Evolutionary conservation across 2,797 vertebrate genomes (phyloP).

Genomic region (Hylomyscus alleni): DNA sequence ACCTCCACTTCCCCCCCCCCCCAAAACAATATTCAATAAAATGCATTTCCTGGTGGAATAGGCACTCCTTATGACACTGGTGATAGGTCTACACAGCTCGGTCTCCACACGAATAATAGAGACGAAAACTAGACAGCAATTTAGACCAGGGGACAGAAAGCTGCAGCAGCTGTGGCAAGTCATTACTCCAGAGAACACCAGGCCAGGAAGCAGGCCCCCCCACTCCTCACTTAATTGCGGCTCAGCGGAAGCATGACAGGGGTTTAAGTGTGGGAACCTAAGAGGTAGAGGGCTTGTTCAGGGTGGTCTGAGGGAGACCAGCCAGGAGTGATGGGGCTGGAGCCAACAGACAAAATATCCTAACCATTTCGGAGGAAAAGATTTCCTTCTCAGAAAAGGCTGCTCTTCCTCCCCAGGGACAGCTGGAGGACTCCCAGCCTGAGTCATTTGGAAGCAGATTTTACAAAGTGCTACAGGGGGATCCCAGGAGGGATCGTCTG

Average conservation of each 20-base stretch:
- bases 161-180: slow-evolving; percentile 55
- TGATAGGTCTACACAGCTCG: neutral
- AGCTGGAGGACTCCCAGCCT: slow-evolving; percentile 78
- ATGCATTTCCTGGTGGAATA: neutral
- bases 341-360: slow-evolving; percentile 73
- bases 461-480: neutral
- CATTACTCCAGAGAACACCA: neutral
- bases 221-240: neutral
- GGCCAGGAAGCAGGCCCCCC: slow-evolving; percentile 33
- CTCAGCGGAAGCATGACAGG: slow-evolving; percentile 57
- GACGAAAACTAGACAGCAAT: neutral
- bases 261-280: slow-evolving; percentile 77
- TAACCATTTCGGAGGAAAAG: slow-evolving; percentile 53
- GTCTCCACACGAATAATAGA: neutral
- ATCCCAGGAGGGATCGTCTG: slow-evolving; percentile 45
- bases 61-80: neutral
- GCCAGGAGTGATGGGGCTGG: slow-evolving; percentile 75
- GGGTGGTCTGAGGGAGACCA: slow-evolving; percentile 80
- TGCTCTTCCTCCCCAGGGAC: slow-evolving; percentile 58
- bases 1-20: too few relatives aligned
- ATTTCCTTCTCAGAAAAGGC: slow-evolving; percentile 71
- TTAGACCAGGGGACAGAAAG: neutral
- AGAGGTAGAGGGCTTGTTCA: slow-evolving; percentile 66
- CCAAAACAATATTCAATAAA: neutral
- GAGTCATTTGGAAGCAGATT: slow-evolving; percentile 79